These are phyloP conservation scores for Triops cancriformis DNA, from an alignment of 1,140 invertebrate species.

Conservation along the genomic window DNA sequence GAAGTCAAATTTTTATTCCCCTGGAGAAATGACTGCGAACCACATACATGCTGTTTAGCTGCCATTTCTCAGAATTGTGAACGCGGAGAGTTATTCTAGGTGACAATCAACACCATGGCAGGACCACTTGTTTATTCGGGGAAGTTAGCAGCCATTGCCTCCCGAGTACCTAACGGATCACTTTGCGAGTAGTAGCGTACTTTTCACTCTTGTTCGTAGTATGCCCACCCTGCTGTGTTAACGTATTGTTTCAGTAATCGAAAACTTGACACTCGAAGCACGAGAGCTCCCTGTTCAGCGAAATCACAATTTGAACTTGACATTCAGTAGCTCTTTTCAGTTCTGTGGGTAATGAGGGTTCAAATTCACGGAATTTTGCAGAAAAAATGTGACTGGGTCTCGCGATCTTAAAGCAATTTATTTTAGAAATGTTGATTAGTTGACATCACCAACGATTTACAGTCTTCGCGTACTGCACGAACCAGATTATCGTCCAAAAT, in stretches of 20 bases:
- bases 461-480: no score
- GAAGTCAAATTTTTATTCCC: neutral
- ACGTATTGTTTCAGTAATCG: neutral
- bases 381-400: no score
- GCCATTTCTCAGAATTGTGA: neutral
- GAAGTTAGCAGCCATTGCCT: neutral
- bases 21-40: neutral
- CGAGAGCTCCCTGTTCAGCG: no score
- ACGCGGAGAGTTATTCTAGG: neutral
- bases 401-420: no score
- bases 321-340: no score
- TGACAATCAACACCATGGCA: neutral
- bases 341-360: no score
- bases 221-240: neutral
- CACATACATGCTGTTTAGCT: constrained; percentile 1
- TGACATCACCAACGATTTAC: no score
- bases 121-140: neutral
- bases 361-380: no score
- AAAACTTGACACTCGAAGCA: no score
- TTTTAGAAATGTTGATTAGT: no score
- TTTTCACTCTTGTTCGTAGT: neutral
- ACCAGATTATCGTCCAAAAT: no score
- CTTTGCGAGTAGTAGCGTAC: neutral
- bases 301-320: no score
- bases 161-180: neutral